phyloP scores from a whole-genome alignment of 2,113 vertebrate genomes.

The Aptenodytes forsteri region DNA sequence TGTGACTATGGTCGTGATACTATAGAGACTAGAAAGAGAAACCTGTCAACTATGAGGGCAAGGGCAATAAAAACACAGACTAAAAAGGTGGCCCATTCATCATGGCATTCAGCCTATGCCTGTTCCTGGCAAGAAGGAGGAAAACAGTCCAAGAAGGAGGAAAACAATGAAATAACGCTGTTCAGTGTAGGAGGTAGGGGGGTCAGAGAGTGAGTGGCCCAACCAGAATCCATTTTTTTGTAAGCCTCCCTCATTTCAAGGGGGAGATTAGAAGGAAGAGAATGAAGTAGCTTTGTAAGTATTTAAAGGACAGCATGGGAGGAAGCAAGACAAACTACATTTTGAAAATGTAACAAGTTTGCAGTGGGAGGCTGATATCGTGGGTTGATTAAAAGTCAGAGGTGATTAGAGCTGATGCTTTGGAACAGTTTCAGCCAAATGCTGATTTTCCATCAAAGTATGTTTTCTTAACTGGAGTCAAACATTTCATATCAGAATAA shows the following conservation, averaged over 20 bases:
- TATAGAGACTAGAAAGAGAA: background rate
- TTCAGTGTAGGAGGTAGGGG: background rate
- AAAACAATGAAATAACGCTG: background rate
- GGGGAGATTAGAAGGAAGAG: background rate
- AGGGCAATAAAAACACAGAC: background rate
- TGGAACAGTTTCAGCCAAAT: constrained; percentile 15
- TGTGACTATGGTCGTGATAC: background rate
- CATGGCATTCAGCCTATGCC: background rate
- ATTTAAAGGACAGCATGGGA: background rate
- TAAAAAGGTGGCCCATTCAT: background rate
- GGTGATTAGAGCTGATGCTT: background rate
- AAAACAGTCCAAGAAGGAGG: background rate
- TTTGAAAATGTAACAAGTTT: background rate
- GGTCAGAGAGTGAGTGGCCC: background rate
- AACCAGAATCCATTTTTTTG: background rate
- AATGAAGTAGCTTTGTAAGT: background rate
- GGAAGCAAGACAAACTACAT: background rate
- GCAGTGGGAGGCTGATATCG: background rate
- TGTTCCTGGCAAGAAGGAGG: background rate
- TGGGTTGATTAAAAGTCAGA: background rate
- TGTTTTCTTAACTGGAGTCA: constrained; percentile 42
- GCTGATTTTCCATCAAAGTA: background rate
- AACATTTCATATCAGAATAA: background rate
- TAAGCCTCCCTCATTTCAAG: background rate
- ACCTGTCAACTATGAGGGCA: background rate